Base-by-base conservation (phyloP, 2,888 invertebrate genomes). In the Agriopis marginaria region DNA sequence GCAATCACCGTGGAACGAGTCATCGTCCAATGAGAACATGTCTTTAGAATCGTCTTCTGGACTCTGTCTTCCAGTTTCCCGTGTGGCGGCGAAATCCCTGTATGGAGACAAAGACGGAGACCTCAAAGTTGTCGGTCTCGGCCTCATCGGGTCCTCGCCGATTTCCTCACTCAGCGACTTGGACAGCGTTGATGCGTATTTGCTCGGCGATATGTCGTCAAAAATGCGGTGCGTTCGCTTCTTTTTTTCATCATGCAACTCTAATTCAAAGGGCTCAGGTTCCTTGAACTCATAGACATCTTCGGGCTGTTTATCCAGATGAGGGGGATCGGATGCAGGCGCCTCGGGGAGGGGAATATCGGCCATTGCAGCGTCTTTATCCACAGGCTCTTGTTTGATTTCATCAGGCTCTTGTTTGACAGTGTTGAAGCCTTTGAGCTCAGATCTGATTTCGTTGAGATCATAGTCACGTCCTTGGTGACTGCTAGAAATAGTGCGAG, bases 271-370 rank as follows among this genome's bases (percentile, higher is more conserved):
- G 0, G 98, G 97, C 86, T 98, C 98, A 0, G 97, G 97, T 87
- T 98, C 98, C 86, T 98, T 98, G 83, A 98, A 98, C 87, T 98
- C 98, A 82, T 98, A 98, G 71, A 98, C 96, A 84, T 98, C 98
- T 78, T 94, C 94, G 0, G 93, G 80, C 80, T 93, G 91, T 76
- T 94, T 94, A 9, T 92, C 91, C 7, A 85, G 80, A 47, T 86
- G 86, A 14, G 82, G 73, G 5, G 83, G 82, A 72, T 89, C 90
- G 7, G 84, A 55, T 0, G 84, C 75, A 1, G 85, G 76, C 2
- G 77, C 78, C 5, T 82, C 68, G 39, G 67, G 71, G 4, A 79
- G 68, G 14, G 80, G 77, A 0, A 81, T 68, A 45, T 81, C 71
- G 7, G 82, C 70, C n/a, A 71, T 58, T 0, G 68, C 10, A 0